Evolutionary conservation across 1,140 invertebrate genomes (phyloP), one percentile per base, ranked within the genome.

Genomic region (Zaprionus vittiger): DNA sequence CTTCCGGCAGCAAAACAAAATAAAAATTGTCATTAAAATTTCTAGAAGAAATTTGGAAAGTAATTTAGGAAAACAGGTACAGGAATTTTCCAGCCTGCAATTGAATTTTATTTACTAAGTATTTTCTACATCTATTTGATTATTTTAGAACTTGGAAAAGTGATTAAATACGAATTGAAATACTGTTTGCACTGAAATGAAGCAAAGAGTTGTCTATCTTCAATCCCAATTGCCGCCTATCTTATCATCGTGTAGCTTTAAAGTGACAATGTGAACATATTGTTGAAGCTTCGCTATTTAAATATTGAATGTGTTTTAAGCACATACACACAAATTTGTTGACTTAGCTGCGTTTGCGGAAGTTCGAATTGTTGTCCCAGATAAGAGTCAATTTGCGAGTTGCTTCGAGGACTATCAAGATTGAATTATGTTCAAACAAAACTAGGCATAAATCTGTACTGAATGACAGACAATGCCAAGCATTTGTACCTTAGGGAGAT

Each of bases 291-390:
- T 24, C 31, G 26, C 62, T 69, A 67, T 52, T 63, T 47, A n/a
- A 38, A 57, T 59, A 15, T 41, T 66, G 20, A 76, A 69, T 87
- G 68, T 87, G 68, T 68, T 26, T 49, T 15, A 52, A 37, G 31
- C 52, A 15, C 65, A 63, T 37, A 72, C 67, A 68, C 44, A 64
- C 44, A 64, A 70, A 57, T 9, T 31, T 80, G 44, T 87, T 87
- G 76, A 73, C 65, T 82, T 85, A 85, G 83, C 76, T 85, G 83
- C 68, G 37, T 52, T 54, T 54, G n/a, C 52, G 54, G 52, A 71
- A 70, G 34, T 59, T 44, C 31, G 28, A 65, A 61, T 60, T 59
- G 57, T n/a, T 60, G 49, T 17, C 17, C 12, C n/a, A 49, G 77
- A 86, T 87, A 86, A 80, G 57, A 70, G 69, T 66, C 49, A 14